Percentiles rank a stretch among this genome's conserved stretches.
phyloP scores from a whole-genome alignment of 2,797 vertebrate species.

The Sciurus vulgaris region DNA sequence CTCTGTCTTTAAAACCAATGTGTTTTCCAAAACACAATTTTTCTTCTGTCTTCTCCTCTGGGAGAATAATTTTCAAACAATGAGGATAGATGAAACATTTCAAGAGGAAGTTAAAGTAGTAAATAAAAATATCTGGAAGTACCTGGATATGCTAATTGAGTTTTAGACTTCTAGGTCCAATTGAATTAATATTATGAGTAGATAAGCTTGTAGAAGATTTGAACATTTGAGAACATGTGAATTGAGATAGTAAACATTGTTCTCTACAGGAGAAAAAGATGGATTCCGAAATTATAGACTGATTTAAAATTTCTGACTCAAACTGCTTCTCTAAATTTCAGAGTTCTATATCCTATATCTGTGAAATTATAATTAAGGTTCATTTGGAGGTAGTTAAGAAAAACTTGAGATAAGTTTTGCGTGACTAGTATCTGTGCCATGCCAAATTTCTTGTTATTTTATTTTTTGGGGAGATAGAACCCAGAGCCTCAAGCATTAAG shows the following conservation, averaged over 20 bases:
- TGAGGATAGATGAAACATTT: slow-evolving; percentile 36
- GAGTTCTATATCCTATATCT: neutral
- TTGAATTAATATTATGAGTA: slow-evolving; percentile 15
- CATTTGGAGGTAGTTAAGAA: neutral
- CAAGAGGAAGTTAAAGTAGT: slow-evolving; percentile 67
- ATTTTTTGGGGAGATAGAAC: too few species aligned
- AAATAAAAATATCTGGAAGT: slow-evolving; percentile 47
- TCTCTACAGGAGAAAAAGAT: neutral
- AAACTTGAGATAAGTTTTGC: neutral
- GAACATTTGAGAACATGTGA: neutral
- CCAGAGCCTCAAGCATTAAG: too few species aligned
- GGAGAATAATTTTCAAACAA: slow-evolving; percentile 58
- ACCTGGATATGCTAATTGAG: slow-evolving; percentile 24
- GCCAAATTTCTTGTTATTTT: neutral
- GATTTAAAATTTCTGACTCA: neutral
- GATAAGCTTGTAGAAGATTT: slow-evolving; percentile 19
- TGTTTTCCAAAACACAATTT: slow-evolving; percentile 58
- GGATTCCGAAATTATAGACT: neutral
- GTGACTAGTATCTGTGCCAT: neutral
- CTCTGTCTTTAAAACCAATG: slow-evolving; percentile 18
- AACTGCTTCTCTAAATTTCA: neutral
- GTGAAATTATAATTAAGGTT: slow-evolving; percentile 28
- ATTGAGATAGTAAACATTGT: neutral
- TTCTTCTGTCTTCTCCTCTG: slow-evolving; percentile 42
- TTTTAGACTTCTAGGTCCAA: neutral